These are phyloP conservation scores for Rhimphoctona megacephalus DNA, from an alignment of 2,888 invertebrate species.

Conservation along the genomic window DNA sequence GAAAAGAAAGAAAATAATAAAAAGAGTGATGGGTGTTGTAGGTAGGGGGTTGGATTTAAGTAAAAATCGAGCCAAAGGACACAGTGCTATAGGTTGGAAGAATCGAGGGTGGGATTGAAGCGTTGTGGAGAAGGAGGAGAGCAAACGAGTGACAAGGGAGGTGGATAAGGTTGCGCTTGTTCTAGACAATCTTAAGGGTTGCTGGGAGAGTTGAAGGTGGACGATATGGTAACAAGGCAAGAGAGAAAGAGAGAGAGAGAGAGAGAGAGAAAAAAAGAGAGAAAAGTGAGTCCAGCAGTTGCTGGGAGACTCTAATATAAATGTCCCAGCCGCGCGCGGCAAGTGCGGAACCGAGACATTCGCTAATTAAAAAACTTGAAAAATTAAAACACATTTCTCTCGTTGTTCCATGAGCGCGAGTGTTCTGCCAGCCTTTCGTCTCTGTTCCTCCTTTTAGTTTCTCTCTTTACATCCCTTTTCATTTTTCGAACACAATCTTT, in stretches of 20 bases:
- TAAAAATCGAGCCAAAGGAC: slow-evolving; percentile 66
- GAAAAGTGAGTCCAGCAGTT: slow-evolving; percentile 57
- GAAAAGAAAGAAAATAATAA: slow-evolving; percentile 57
- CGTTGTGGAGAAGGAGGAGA: slow-evolving; percentile 33
- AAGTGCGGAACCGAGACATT: slow-evolving; percentile 83
- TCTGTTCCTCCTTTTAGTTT: slow-evolving; percentile 32
- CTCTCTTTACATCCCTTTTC: slow-evolving; percentile 7
- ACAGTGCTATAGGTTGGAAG: slow-evolving; percentile 69
- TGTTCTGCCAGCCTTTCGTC: slow-evolving; percentile 47
- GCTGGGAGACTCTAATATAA: slow-evolving; percentile 82
- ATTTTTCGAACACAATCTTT: slow-evolving; percentile 9
- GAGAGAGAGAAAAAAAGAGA: slow-evolving; percentile 33
- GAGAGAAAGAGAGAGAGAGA: slow-evolving; percentile 58
- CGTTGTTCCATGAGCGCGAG: slow-evolving; percentile 69
- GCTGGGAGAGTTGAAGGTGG: slow-evolving; percentile 47
- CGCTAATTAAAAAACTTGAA: slow-evolving; percentile 85
- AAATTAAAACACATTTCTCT: slow-evolving; percentile 85
- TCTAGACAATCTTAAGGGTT: slow-evolving; percentile 55
- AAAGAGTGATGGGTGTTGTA: slow-evolving; percentile 11
- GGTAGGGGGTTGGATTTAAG: slow-evolving; percentile 36
- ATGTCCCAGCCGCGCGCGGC: slow-evolving; percentile 81
- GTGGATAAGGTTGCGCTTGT: slow-evolving; percentile 43
- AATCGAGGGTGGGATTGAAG: slow-evolving; percentile 62
- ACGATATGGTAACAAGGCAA: slow-evolving; percentile 67
- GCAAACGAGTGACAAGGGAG: slow-evolving; percentile 60